A percentile compares a stretch with the other conserved stretches of the same genome.
Evolutionary conservation across 2,888 invertebrate genomes (phyloP).

Genomic region (Dascillus cervinus): DNA sequence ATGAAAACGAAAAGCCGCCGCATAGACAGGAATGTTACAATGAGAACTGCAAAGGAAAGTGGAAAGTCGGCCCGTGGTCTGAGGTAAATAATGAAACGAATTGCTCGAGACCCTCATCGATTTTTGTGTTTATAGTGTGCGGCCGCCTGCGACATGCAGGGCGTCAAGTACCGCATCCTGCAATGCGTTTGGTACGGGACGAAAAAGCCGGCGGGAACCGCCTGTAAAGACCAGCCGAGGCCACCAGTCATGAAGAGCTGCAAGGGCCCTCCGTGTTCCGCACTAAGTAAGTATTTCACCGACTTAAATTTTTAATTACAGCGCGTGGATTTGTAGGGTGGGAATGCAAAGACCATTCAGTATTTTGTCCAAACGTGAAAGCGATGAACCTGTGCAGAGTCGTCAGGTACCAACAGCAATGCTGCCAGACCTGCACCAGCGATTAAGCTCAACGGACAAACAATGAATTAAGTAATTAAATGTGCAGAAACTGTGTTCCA

Average conservation of each 20-base stretch:
- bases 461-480: background rate
- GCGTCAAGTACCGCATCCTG: constrained; percentile 80
- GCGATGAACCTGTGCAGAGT: constrained; percentile 83
- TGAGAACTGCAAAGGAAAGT: constrained; percentile 78
- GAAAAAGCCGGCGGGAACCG: constrained; percentile 74
- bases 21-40: constrained; percentile 74
- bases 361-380: constrained; percentile 80
- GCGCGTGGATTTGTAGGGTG: constrained; percentile 42
- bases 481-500: no score
- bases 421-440: constrained; percentile 69
- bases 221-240: constrained; percentile 69
- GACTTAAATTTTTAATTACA: constrained; percentile 1
- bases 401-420: constrained; percentile 74
- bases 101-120: background rate
- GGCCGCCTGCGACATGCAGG: constrained; percentile 72
- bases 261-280: constrained; percentile 58
- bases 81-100: constrained; percentile 54
- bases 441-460: background rate
- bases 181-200: constrained; percentile 91
- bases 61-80: constrained; percentile 90
- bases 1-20: constrained; percentile 64
- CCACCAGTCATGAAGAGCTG: constrained; percentile 76
- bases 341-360: constrained; percentile 73
- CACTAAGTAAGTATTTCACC: constrained; percentile 41
- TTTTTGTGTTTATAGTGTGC: constrained; percentile 33